These are phyloP conservation scores for Brachionus sp. DNA, from an alignment of 1,140 invertebrate genomes.

Conservation along the genomic window DNA sequence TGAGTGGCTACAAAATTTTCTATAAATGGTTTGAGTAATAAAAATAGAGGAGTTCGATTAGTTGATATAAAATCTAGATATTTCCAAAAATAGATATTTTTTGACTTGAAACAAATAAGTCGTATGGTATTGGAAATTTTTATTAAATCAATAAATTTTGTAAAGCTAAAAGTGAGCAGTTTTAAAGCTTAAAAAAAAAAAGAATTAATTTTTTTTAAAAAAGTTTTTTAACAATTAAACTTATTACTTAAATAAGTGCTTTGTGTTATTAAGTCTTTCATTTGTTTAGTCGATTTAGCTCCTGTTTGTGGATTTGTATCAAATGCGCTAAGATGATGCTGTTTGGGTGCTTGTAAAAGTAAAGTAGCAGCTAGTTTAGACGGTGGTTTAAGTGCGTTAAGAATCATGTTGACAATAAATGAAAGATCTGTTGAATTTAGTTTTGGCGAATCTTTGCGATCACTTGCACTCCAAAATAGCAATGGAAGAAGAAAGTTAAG, in stretches of 20 bases:
- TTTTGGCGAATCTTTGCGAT: conserved; percentile 24
- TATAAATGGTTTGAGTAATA: conserved; percentile 26
- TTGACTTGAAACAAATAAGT: conserved; percentile 34
- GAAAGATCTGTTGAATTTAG: conserved; percentile 38
- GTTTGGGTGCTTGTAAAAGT: conserved; percentile 31
- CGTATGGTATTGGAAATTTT: conserved; percentile 9
- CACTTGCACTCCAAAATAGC: conserved; percentile 38
- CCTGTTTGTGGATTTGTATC: background rate
- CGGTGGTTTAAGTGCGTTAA: conserved; percentile 25
- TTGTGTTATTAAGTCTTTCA: conserved; percentile 30
- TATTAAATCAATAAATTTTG: background rate
- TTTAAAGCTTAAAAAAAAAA: conserved; percentile 28
- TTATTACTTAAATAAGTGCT: conserved; percentile 41
- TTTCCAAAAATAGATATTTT: conserved; percentile 44
- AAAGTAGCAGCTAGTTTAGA: conserved; percentile 37
- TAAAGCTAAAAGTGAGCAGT: conserved; percentile 14
- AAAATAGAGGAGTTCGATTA: background rate
- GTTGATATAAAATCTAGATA: conserved; percentile 17
- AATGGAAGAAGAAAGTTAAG: conserved; percentile 31
- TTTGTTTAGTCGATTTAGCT: conserved; percentile 38
- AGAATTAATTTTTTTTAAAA: background rate
- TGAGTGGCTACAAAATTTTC: conserved; percentile 42
- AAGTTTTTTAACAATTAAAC: no score
- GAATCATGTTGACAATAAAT: conserved; percentile 15
- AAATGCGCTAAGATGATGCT: conserved; percentile 3